Percentiles rank a stretch among this genome's conserved stretches.
Conservation (phyloP, 2,888 invertebrate species). For the Chirona hameri region DNA sequence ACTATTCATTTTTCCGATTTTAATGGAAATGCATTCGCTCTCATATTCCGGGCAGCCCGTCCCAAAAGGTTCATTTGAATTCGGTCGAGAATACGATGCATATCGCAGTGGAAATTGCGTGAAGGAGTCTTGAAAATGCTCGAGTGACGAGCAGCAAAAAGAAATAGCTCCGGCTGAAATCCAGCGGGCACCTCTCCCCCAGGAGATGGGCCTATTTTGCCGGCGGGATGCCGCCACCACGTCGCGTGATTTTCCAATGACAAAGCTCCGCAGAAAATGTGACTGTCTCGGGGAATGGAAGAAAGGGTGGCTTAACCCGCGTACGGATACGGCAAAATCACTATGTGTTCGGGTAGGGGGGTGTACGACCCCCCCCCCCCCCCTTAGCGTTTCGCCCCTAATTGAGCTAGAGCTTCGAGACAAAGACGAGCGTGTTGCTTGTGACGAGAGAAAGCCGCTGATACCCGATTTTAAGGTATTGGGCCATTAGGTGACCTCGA, state of each 20-base stretch:
- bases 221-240: background rate
- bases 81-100: conserved; percentile 22
- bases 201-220: background rate
- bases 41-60: background rate
- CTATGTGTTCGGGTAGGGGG: no score
- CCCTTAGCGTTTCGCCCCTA: no score
- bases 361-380: no score
- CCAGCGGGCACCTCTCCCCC: background rate
- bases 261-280: background rate
- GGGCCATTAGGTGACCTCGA: no score
- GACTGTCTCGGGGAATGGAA: background rate
- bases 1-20: background rate
- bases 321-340: no score
- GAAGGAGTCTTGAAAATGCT: conserved; percentile 13
- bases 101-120: conserved; percentile 9
- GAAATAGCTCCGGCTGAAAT: background rate
- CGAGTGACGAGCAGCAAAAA: conserved; percentile 9
- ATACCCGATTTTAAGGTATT: no score
- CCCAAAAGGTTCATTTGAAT: conserved; percentile 22
- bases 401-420: no score
- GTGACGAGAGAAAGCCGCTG: no score
- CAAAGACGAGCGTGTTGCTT: no score
- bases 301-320: background rate
- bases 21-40: conserved; percentile 13
- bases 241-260: background rate